Evolutionary conservation across 2,113 vertebrate genomes (phyloP).

Genomic region (Climacteris rufus): DNA sequence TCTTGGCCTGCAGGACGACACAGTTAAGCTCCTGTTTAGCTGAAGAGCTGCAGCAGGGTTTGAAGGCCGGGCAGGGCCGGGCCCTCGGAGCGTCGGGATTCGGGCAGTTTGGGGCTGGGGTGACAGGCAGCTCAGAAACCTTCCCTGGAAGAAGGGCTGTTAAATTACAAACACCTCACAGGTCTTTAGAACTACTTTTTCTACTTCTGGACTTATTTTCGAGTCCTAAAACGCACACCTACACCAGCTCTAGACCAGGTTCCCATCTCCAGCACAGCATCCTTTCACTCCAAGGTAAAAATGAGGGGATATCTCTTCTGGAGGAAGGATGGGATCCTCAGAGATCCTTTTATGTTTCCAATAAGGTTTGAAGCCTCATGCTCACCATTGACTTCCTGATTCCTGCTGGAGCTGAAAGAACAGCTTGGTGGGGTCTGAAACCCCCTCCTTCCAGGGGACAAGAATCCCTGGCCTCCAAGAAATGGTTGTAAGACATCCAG

Average conservation of each 20-base stretch:
- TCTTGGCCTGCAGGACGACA: not conserved
- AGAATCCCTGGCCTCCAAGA: not conserved
- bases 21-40: constrained; percentile 47
- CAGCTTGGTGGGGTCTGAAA: not conserved
- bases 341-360: not conserved
- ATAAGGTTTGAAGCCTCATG: not conserved
- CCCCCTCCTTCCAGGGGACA: fast-evolving
- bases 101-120: not conserved
- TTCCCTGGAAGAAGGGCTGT: not conserved
- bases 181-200: not conserved
- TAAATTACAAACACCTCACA: not conserved
- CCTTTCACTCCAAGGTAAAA: not conserved
- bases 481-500: not conserved
- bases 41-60: not conserved
- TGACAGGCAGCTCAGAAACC: not conserved
- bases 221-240: not conserved
- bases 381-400: not conserved
- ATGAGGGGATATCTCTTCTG: not conserved
- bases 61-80: fast-evolving
- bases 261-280: not conserved
- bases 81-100: fast-evolving
- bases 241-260: fast-evolving
- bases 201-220: not conserved
- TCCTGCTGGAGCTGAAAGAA: not conserved
- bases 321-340: not conserved